phyloP scores from a whole-genome alignment of 2,797 vertebrate species.

The Xenops minutus region DNA sequence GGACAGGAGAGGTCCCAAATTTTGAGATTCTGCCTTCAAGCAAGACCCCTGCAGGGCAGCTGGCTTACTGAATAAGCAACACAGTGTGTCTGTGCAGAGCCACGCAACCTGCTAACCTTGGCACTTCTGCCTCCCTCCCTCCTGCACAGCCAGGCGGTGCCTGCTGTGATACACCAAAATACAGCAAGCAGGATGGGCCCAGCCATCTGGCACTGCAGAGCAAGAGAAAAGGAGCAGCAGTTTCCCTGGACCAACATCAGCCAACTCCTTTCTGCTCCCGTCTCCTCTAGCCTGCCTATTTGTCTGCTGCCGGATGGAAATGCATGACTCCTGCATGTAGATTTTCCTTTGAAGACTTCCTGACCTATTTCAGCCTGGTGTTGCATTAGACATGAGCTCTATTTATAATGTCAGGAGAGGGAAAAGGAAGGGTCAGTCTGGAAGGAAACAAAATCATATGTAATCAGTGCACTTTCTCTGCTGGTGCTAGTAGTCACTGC shows the following conservation, averaged over 20 bases:
- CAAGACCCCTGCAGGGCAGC: neutral
- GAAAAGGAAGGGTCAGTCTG: neutral
- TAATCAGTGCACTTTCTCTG: neutral
- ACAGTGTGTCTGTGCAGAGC: neutral
- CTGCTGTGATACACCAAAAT: neutral
- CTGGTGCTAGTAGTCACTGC: neutral
- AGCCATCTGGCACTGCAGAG: slow-evolving; percentile 9
- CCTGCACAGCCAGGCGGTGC: neutral
- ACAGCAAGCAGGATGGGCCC: neutral
- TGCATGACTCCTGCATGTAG: neutral
- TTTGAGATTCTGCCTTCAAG: neutral
- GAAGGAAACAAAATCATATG: neutral
- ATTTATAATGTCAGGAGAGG: neutral
- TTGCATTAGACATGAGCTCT: neutral
- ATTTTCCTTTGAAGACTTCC: neutral
- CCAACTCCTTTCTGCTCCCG: neutral
- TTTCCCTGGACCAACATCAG: neutral
- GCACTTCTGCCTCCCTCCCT: neutral
- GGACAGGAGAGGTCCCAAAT: neutral
- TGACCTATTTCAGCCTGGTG: neutral
- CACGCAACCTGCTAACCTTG: neutral
- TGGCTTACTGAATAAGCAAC: neutral
- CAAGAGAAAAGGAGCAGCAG: neutral
- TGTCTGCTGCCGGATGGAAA: neutral
- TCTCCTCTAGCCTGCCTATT: neutral